phyloP scores from a whole-genome alignment of 2,797 vertebrate genomes.

The Rhynchotus rufescens region DNA sequence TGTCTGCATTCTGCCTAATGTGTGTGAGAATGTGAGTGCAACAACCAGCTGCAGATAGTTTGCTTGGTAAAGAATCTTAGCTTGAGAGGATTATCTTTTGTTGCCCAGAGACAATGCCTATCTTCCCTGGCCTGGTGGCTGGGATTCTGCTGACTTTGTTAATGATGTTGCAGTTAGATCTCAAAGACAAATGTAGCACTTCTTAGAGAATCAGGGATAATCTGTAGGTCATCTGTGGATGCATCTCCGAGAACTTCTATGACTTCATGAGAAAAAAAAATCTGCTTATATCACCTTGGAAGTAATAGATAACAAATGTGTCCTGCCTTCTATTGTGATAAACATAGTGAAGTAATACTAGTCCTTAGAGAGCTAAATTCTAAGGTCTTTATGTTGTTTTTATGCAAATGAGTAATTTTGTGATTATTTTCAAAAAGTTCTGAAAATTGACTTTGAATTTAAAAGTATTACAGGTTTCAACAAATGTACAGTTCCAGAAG shows the following conservation, averaged over 20 bases:
- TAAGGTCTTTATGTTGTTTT: neutral
- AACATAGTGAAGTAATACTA: neutral
- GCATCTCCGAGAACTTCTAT: neutral
- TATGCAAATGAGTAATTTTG: neutral
- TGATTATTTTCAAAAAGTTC: neutral
- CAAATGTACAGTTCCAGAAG: neutral
- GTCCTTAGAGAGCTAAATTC: neutral
- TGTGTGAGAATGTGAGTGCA: neutral
- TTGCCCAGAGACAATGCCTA: neutral
- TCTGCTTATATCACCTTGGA: neutral
- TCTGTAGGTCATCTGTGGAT: neutral
- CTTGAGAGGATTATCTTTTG: neutral
- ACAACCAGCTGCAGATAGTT: neutral
- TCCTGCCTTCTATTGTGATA: neutral
- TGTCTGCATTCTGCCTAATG: neutral
- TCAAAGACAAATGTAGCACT: neutral
- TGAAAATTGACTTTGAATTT: neutral
- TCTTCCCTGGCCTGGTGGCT: neutral
- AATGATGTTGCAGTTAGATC: neutral
- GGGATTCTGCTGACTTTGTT: neutral
- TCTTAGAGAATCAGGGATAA: neutral
- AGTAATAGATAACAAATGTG: neutral
- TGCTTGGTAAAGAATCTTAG: neutral
- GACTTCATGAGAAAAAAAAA: neutral
- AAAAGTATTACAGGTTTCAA: neutral